Base-by-base conservation (phyloP, 2,113 vertebrate species). In the Oenanthe oenanthe region DNA sequence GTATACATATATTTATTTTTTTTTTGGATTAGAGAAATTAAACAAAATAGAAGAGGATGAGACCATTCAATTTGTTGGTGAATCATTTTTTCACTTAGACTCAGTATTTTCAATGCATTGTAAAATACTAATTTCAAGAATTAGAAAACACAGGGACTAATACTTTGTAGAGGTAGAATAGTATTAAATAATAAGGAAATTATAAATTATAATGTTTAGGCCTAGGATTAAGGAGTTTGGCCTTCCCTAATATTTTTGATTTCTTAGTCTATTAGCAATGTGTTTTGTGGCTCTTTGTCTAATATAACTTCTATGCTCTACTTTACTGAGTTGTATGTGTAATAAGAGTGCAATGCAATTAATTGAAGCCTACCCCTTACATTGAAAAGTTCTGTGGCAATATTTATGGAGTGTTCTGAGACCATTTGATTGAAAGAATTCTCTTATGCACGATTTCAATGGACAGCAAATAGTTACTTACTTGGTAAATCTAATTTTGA, bases 61-160 rank as follows among this genome's bases (percentile, higher is more conserved):
- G 9, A 54, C 16, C 16, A 60, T 67, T 87, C 25, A 67, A 17
- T 75, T 51, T 80, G 18, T n/a, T 67, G 29, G 15, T 76, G 51
- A 95, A 88, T 93, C 2, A 74, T 80, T 92, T 95, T 91, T 89
- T 56, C 42, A 67, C 68, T 32, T 74, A 63, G 26, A 51, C 17
- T 80, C 1, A 48, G 50, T 84, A 54, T 80, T 77, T 95, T 94
- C 21, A 77, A 51, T 84, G 25, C 10, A 43, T 71, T 67, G 5
- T 74, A 84, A 31, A 74, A 73, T 43, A 48, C 4, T 84, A 34
- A 86, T 86, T 80, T 88, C 57, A 83, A 93, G 60, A 67, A 29
- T 70, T 10, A 80, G 65, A 91, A 65, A 88, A 57, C 26, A 57
- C 32, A 40, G 4, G 11, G 8, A 58, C 0, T 47, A 62, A 60